Evolutionary conservation across 1,140 invertebrate species (phyloP).

Genomic region (Drosophila lini): DNA sequence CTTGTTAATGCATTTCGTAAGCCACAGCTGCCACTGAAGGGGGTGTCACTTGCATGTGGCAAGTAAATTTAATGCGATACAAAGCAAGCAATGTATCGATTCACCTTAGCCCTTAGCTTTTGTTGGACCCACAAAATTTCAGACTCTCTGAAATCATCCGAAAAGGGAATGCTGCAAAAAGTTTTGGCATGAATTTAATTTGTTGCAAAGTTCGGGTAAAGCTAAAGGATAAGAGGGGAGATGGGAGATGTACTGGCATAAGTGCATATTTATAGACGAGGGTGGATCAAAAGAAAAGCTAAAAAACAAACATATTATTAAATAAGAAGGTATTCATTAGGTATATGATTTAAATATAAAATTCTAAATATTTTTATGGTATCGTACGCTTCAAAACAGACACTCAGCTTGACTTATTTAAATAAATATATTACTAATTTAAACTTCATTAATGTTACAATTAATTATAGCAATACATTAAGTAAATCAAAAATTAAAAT

Average conservation of each 20-base stretch:
- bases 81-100: slow-evolving; percentile 60
- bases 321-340: neutral
- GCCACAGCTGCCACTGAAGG: slow-evolving; percentile 55
- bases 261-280: slow-evolving; percentile 35
- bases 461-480: neutral
- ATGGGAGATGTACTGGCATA: slow-evolving; percentile 24
- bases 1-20: slow-evolving; percentile 77
- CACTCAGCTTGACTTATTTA: neutral
- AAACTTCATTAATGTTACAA: neutral
- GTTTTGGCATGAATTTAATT: slow-evolving; percentile 54
- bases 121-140: neutral
- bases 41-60: slow-evolving; percentile 51
- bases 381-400: neutral
- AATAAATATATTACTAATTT: neutral
- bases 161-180: slow-evolving; percentile 28
- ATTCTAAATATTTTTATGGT: neutral
- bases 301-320: neutral
- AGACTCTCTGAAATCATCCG: neutral
- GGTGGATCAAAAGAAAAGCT: neutral
- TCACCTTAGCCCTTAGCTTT: slow-evolving; percentile 14
- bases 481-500: neutral
- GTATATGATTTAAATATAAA: neutral
- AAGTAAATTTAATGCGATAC: slow-evolving; percentile 67
- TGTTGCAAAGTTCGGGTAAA: slow-evolving; percentile 46
- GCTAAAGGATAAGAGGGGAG: slow-evolving; percentile 12